Percentiles rank a stretch among this genome's conserved stretches.
Evolutionary conservation across 2,797 vertebrate genomes (phyloP).

Genomic region (Babyrousa celebensis): DNA sequence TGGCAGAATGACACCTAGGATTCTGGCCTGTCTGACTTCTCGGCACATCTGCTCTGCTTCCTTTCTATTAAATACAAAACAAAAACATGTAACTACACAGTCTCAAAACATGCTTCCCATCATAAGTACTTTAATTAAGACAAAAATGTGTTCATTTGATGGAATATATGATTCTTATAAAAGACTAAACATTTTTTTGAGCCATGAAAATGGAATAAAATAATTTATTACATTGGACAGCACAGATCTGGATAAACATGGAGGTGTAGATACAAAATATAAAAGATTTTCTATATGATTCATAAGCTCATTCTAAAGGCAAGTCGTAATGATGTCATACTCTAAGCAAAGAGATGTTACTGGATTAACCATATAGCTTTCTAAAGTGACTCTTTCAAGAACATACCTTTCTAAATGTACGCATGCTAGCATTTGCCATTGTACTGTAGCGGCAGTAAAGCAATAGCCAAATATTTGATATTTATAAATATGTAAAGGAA

Average conservation of each 20-base stretch:
- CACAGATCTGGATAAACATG: background rate
- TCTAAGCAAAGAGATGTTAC: background rate
- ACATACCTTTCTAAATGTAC: background rate
- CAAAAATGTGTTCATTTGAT: background rate
- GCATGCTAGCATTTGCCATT: background rate
- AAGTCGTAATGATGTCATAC: background rate
- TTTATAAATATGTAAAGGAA: background rate
- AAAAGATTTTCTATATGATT: background rate
- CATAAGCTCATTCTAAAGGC: background rate
- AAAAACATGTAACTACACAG: background rate
- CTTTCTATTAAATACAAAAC: slow-evolving; percentile 2
- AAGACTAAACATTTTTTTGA: background rate
- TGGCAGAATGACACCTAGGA: background rate
- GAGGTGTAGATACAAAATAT: background rate
- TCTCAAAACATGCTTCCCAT: background rate
- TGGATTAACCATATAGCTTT: background rate
- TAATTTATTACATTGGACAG: background rate
- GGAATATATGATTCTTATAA: background rate
- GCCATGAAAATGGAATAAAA: background rate
- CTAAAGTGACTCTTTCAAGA: background rate
- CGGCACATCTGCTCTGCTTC: background rate
- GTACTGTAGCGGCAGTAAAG: background rate
- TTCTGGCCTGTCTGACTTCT: background rate
- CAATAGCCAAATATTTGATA: background rate
- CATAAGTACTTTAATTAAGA: background rate